These are phyloP conservation scores for Upupa epops DNA, from an alignment of 2,113 vertebrate species.

Conservation along the genomic window DNA sequence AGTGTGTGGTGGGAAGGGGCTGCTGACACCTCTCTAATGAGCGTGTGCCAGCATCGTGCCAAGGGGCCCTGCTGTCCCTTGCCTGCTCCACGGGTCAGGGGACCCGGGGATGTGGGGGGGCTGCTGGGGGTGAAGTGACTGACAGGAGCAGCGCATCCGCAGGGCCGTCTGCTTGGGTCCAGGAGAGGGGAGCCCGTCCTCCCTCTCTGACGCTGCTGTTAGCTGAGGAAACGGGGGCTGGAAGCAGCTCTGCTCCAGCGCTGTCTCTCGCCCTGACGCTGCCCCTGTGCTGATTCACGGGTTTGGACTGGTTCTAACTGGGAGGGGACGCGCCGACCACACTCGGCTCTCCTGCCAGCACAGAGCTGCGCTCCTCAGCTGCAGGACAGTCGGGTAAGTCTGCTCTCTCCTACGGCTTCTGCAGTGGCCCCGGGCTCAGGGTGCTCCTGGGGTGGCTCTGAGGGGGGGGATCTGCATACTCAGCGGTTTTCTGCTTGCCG, in stretches of 20 bases:
- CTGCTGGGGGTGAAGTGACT: neutral
- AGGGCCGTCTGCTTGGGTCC: neutral
- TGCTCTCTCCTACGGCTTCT: neutral
- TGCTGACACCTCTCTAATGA: neutral
- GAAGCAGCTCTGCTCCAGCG: neutral
- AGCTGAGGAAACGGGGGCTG: neutral
- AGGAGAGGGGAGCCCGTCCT: neutral
- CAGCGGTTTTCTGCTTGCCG: neutral
- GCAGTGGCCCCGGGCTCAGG: fast-evolving
- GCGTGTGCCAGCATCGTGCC: fast-evolving
- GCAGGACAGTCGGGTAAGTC: constrained; percentile 67
- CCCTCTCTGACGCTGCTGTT: neutral
- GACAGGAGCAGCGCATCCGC: neutral
- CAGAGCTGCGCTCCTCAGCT: constrained; percentile 31
- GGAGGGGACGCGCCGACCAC: constrained; percentile 53
- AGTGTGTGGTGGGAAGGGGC: neutral
- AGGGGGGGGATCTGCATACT: neutral
- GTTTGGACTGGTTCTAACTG: constrained; percentile 69
- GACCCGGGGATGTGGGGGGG: fast-evolving
- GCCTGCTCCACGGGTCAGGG: fast-evolving
- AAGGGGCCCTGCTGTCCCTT: neutral
- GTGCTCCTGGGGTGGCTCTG: neutral
- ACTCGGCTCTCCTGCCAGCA: constrained; percentile 68
- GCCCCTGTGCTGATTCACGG: constrained; percentile 76
- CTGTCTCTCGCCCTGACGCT: constrained; percentile 44